phyloP scores from a whole-genome alignment of 2,797 vertebrate species.

The Argyrosomus regius region DNA sequence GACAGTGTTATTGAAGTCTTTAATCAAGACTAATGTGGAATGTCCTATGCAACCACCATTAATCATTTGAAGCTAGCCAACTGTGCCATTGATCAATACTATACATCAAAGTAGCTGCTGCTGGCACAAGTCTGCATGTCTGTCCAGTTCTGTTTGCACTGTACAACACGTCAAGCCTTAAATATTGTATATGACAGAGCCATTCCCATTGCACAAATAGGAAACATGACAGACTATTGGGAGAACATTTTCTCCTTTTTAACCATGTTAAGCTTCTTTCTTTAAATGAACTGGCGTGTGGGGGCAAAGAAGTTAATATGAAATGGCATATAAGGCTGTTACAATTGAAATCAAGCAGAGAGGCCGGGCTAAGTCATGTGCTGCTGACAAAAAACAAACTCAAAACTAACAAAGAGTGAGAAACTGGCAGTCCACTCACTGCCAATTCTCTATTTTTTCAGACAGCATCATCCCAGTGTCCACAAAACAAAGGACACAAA shows the following conservation, averaged over 20 bases:
- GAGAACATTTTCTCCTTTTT: conserved; percentile 34
- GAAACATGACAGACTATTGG: conserved; percentile 28
- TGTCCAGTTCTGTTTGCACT: conserved; percentile 53
- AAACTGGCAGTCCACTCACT: background rate
- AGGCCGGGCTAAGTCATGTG: conserved; percentile 24
- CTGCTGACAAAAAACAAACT: conserved; percentile 30
- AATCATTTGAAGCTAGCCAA: conserved; percentile 72
- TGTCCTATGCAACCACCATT: conserved; percentile 70
- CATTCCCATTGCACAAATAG: conserved; percentile 38
- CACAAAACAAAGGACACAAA: conserved; percentile 20
- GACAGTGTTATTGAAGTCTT: conserved; percentile 71
- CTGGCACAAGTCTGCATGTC: conserved; percentile 52
- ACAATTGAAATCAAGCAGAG: conserved; percentile 5
- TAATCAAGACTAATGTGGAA: conserved; percentile 82
- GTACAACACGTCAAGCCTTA: conserved; percentile 33
- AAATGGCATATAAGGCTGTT: background rate
- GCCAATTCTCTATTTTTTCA: background rate
- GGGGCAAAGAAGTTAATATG: conserved; percentile 15
- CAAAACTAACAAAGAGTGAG: conserved; percentile 11
- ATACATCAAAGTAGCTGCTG: conserved; percentile 63
- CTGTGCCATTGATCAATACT: conserved; percentile 72
- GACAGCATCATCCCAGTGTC: conserved; percentile 6
- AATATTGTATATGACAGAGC: conserved; percentile 53
- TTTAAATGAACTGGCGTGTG: conserved; percentile 16
- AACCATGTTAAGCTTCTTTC: conserved; percentile 15